phyloP scores from a whole-genome alignment of 2,888 invertebrate species.

The Parochlus steinenii region DNA sequence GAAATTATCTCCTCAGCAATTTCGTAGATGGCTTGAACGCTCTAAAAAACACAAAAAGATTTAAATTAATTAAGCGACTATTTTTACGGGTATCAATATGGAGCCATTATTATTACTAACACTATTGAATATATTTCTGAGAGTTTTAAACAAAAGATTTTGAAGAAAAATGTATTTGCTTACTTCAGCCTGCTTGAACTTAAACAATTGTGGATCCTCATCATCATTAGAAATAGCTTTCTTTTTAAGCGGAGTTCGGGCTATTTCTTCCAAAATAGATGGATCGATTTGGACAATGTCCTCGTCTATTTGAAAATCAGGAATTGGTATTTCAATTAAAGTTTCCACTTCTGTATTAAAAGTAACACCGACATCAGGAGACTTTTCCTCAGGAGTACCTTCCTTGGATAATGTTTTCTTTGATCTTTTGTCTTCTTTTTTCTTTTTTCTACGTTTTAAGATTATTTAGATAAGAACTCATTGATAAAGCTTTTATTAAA shows the following conservation, averaged over 20 bases:
- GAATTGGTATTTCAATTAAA: constrained; percentile 18
- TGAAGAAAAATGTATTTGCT: constrained; percentile 13
- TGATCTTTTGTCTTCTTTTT: too few species aligned
- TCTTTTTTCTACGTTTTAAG: too few species aligned
- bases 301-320: constrained; percentile 21
- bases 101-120: background rate
- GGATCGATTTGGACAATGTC: constrained; percentile 19
- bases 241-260: too few species aligned
- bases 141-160: background rate
- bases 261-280: too few species aligned
- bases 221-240: constrained; percentile 32
- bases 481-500: background rate
- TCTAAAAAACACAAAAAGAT: constrained; percentile 26
- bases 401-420: background rate
- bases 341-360: constrained; percentile 1
- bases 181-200: constrained; percentile 36
- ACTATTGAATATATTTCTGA: background rate
- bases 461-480: too few species aligned
- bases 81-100: background rate
- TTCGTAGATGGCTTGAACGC: constrained; percentile 40
- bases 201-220: constrained; percentile 36
- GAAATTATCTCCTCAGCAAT: constrained; percentile 42
- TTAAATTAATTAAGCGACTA: background rate
- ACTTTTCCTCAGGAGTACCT: too few species aligned
- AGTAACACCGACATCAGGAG: background rate